Evolutionary conservation across 2,888 invertebrate species (phyloP), one percentile per base, ranked within the genome.

Genomic region (Platerodrilus igneus): DNA sequence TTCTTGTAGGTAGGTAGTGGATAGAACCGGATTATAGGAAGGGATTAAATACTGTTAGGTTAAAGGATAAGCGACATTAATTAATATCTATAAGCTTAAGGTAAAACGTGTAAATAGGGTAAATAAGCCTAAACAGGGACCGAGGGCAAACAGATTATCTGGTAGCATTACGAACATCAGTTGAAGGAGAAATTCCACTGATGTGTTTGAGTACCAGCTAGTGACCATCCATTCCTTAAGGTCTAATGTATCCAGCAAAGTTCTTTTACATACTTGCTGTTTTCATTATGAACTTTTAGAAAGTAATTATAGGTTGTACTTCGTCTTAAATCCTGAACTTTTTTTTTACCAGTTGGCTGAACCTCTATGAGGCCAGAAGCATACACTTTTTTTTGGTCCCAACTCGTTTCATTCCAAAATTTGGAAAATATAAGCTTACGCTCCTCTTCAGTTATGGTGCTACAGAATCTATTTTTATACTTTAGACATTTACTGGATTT

Each of bases 221-320:
- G 15, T 14, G 6, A 32, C 17, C 23, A 23, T 23, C 23, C 32
- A 32, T 11, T 32, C 32, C 2, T 32, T 32, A 23, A 32, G n/a
- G 2, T 16, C 23, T 7, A 23, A n/a, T 4, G 32, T 32, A 15
- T n/a, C 2, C 10, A 32, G 23, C n/a, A 23, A 22, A 22, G 10
- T 32, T 22, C 15, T 14, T 21, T 32, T 32, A 10, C 32, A 32
- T 4, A 32, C 32, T 25, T 33, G 33, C 18, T 17, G 4, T 16
- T 23, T 11, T 4, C 2, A 25, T 33, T 16, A 5, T 18, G 10
- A 18, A 33, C 5, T 6, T 17, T 25, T 25, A 33, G 11, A 25
- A 11, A 33, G 4, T 33, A 33, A 2, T 23, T 8, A 15, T 25
- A 22, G 8, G 25, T 33, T 2, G 1, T 33, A 6, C 25, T 33